Conservation (phyloP, 2,888 invertebrate genomes). For the Azorinus chamasolen region DNA sequence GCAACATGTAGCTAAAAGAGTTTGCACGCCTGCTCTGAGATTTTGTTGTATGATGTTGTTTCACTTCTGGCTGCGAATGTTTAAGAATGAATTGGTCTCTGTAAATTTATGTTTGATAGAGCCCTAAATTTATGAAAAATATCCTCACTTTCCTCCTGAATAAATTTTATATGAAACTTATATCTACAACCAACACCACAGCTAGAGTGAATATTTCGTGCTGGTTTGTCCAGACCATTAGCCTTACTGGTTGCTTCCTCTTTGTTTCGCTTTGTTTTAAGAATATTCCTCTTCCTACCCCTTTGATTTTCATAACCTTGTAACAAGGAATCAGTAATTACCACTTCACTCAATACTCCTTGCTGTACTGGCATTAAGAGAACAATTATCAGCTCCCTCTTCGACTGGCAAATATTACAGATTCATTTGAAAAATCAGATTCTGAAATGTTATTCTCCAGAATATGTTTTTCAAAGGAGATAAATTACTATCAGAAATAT, state of each 20-base stretch:
- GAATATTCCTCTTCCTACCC: neutral
- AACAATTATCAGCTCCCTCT: too few relatives aligned
- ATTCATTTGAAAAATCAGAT: too few relatives aligned
- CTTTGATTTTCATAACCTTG: too few relatives aligned
- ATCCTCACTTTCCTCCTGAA: neutral
- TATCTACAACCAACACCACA: slow-evolving; percentile 10
- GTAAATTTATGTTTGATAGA: slow-evolving; percentile 9
- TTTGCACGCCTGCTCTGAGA: slow-evolving; percentile 2
- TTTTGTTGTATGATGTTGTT: neutral
- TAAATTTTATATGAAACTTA: neutral
- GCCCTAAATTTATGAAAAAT: slow-evolving; percentile 23
- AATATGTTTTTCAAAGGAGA: too few relatives aligned
- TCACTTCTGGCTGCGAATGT: slow-evolving; percentile 5
- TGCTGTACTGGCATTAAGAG: too few relatives aligned
- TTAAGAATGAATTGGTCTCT: slow-evolving; percentile 32
- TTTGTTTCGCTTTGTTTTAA: neutral
- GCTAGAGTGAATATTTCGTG: neutral
- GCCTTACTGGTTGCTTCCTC: neutral
- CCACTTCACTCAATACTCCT: too few relatives aligned
- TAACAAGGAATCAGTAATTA: too few relatives aligned
- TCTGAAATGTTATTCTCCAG: too few relatives aligned
- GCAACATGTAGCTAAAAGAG: too few relatives aligned
- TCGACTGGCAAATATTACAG: too few relatives aligned
- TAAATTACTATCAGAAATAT: too few relatives aligned
- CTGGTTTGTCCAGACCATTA: neutral